phyloP scores from a whole-genome alignment of 35 echinoderm and acorn worm species.

The Apostichopus parvimensis region DNA sequence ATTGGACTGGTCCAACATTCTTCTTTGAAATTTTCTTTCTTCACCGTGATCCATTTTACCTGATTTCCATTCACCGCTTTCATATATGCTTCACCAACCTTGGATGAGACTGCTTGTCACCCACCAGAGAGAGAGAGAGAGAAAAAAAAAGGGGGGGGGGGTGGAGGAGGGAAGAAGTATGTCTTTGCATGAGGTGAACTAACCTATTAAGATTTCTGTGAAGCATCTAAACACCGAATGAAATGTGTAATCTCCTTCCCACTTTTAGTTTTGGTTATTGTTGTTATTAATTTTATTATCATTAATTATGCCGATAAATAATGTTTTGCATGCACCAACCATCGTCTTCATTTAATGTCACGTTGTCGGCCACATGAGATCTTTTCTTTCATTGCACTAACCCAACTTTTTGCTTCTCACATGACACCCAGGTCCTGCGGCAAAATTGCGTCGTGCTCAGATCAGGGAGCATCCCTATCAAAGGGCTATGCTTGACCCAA shows the following conservation, averaged over 20 bases:
- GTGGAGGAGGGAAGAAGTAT: too few species aligned
- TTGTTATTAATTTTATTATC: neutral
- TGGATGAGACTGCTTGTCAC: too few species aligned
- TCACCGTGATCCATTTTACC: too few species aligned
- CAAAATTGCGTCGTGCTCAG: conserved; percentile 73
- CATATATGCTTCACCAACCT: too few species aligned
- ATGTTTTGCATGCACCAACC: conserved; percentile 50
- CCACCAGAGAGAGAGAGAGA: too few species aligned
- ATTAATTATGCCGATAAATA: neutral
- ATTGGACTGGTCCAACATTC: too few species aligned
- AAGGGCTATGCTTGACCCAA: conserved; percentile 87
- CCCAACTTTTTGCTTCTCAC: conserved; percentile 56
- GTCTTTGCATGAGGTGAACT: conserved; percentile 47
- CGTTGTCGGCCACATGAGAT: neutral
- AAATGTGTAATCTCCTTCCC: neutral
- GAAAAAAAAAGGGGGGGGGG: too few species aligned
- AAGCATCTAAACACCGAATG: conserved; percentile 20
- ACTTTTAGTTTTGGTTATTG: neutral
- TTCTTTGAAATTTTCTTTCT: too few species aligned
- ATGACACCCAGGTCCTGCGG: conserved; percentile 71
- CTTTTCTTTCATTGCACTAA: conserved; percentile 26
- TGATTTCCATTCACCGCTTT: too few species aligned
- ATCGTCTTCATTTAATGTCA: conserved; percentile 10
- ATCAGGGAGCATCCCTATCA: conserved; percentile 97
- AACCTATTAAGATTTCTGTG: neutral